Base-by-base conservation (phyloP, 2,113 vertebrate genomes). In the Marmota monax region DNA sequence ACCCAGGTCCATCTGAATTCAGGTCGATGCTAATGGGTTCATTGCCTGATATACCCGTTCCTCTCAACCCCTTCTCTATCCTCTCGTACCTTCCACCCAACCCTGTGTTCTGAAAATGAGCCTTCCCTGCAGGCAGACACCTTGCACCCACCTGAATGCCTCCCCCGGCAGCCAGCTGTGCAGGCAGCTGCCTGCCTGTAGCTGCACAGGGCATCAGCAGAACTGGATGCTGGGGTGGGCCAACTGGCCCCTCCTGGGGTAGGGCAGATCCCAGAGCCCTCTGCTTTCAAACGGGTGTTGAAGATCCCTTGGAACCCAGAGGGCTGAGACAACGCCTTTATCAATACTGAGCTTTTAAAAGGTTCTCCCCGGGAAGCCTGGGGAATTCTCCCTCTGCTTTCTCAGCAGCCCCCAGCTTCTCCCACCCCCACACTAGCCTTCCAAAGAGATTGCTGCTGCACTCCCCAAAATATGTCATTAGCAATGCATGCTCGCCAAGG, bases 401-500 rank as follows among this genome's bases (percentile, higher is more conserved):
- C 67, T 69, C 16, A 5, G 39, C 58, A 97, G 76, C 77, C 83
- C 89, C 86, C 95, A 93, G 22, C 39, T 51, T 93, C 78, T 91
- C 77, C 95, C 92, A 53, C 91, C 70, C 95, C 77, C 39, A 45
- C 79, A 17, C 91, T 90, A 92, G 61, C 77, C 90, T 97, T 96
- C 95, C 74, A 58, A 74, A 56, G 78, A 92, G 96, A 76, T 92
- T 94, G 77, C 96, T 98, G 96, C 80, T 80, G 94, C 85, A 79
- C 83, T 96, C 96, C 90, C 70, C 87, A 56, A 96, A 96, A 79
- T 67, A 92, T 97, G 88, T 72, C 96, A 93, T 96, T 90, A 96
- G 95, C 98, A 96, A 96, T 11, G 56, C 88, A 56, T 83, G 83
- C 0, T n/a, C 72, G 93, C 94, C 5, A 42, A 67, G 79, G 96